Base-by-base conservation (phyloP, 2,888 invertebrate species). In the Therioaphis trifolii region DNA sequence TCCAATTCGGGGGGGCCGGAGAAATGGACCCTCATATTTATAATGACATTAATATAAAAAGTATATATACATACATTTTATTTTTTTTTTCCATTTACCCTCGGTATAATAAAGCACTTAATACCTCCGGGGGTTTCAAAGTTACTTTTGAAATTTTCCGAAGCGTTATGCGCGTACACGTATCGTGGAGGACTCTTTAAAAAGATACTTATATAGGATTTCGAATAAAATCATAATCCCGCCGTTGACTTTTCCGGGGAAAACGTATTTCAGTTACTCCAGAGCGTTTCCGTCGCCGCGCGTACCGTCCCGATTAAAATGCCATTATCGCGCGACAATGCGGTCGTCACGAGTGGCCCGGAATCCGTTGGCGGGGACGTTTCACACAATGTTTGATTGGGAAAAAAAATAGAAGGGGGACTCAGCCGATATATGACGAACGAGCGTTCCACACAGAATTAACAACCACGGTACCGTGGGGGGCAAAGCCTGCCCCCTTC, bases 101-200 rank as follows among this genome's bases (percentile, higher is more conserved):
- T 61, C 7, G 24, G 52, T 55, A n/a, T 75, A 75, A 43, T 75
- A 75, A 75, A 75, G 40, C 43, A 75, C 75, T 61, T 75, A 75
- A 75, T 61, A 75, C 75, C 75, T 75, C 18, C 18, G 43, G 75
- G 75, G 75, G n/a, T 75, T 75, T 61, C 75, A 27, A 43, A 27
- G 58, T 75, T 24, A 27, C 40, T 75, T 66, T 40, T 55, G 74
- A 35, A 55, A 74, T 55, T 74, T 72, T 35, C 4, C 49, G 29
- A 49, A 72, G 29, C 49, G 29, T 72, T 46, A 27, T 24, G 46
- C 46, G 49, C 71, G 49, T 27, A 72, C 40, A 43, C 21, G 69
- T 43, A 40, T 15, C 69, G 21, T 35, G 43, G 24, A 69, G 43
- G 43, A 43, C 24, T 69, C 43, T 43, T 35, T 5, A 9, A 43